Evolutionary conservation across 1,140 invertebrate genomes (phyloP).

Genomic region (Drosophila chauvacae): DNA sequence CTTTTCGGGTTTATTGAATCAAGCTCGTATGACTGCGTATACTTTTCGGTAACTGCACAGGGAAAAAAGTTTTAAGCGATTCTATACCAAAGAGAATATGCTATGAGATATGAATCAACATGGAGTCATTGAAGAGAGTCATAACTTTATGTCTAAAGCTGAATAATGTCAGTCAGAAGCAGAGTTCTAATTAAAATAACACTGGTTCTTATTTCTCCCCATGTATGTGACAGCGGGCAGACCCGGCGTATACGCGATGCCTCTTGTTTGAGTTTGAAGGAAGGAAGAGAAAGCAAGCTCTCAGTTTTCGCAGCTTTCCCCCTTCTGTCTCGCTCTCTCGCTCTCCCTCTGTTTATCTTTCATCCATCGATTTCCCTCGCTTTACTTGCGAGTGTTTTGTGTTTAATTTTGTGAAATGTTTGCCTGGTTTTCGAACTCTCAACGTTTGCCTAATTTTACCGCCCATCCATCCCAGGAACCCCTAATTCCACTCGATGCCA

Average conservation of each 20-base stretch:
- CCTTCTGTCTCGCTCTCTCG: not conserved
- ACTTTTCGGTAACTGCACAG: conserved; percentile 15
- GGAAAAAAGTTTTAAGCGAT: too few relatives aligned
- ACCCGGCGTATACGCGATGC: conserved; percentile 11
- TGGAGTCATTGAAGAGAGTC: not conserved
- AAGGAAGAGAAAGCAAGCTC: not conserved
- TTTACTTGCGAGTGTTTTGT: conserved; percentile 25
- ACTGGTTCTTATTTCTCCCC: not conserved
- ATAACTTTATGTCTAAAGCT: too few relatives aligned
- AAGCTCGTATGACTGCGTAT: conserved; percentile 13
- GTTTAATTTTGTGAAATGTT: conserved; percentile 68
- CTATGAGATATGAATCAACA: not conserved
- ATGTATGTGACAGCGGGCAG: not conserved
- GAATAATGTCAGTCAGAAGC: not conserved
- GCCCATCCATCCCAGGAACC: conserved; percentile 4
- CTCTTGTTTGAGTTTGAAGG: conserved; percentile 16
- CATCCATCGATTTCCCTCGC: conserved; percentile 13
- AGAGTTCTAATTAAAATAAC: not conserved
- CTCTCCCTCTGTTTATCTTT: conserved; percentile 14
- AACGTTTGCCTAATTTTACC: conserved; percentile 65
- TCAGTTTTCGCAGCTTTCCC: not conserved
- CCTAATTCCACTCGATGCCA: conserved; percentile 3
- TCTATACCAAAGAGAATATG: not conserved
- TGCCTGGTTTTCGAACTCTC: conserved; percentile 48
- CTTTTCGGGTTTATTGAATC: conserved; percentile 11